Conservation (phyloP, 1,140 invertebrate species). For the Cydia splendana region DNA sequence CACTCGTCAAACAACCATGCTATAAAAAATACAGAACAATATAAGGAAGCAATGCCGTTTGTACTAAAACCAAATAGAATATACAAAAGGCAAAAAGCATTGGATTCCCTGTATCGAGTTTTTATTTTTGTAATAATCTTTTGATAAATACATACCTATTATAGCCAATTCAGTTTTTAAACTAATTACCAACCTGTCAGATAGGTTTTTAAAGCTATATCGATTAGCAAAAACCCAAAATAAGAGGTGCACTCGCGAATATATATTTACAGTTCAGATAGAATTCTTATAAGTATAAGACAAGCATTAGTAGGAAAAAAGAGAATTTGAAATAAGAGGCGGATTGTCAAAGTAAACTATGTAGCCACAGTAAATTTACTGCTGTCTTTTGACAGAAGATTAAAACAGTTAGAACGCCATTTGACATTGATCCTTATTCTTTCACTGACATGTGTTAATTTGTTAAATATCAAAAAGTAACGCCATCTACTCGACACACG, state of each 20-base stretch:
- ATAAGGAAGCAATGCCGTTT: conserved; percentile 38
- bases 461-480: too few species aligned
- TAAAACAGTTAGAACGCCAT: too few species aligned
- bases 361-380: too few species aligned
- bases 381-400: too few species aligned
- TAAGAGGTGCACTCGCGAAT: conserved; percentile 37
- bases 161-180: conserved; percentile 12
- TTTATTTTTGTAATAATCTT: background rate
- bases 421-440: too few species aligned
- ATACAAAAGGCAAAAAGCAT: conserved; percentile 38
- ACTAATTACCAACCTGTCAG: conserved; percentile 33
- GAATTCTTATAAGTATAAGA: conserved; percentile 25
- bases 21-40: conserved; percentile 32
- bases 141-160: conserved; percentile 30
- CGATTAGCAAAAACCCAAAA: conserved; percentile 38
- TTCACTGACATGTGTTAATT: too few species aligned
- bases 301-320: background rate
- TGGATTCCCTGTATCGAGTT: conserved; percentile 28
- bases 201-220: conserved; percentile 35
- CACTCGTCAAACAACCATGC: conserved; percentile 37
- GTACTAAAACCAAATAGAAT: conserved; percentile 34
- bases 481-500: too few species aligned
- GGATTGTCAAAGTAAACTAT: too few species aligned
- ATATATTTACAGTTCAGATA: conserved; percentile 37
- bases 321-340: too few species aligned